These are phyloP conservation scores for Actinostola sp. DNA, from an alignment of 92 coral and sea anemone genomes.

Conservation along the genomic window DNA sequence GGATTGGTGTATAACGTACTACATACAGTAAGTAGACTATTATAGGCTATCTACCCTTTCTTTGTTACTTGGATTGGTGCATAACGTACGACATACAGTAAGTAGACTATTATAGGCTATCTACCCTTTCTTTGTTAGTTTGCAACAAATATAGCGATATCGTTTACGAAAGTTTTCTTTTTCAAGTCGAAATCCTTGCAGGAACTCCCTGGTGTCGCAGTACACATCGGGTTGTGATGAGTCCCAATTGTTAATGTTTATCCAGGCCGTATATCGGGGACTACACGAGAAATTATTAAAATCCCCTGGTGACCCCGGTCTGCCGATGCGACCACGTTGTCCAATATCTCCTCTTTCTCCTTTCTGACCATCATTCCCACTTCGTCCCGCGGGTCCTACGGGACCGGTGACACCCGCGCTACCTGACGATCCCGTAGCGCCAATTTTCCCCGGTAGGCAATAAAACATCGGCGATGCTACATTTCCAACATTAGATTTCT, in stretches of 20 bases:
- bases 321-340: conserved; percentile 76
- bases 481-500: conserved; percentile 47
- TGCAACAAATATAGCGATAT: conserved; percentile 74
- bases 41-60: too few relatives aligned
- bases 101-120: neutral
- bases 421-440: conserved; percentile 77
- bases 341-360: conserved; percentile 68
- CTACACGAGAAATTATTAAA: conserved; percentile 65
- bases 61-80: neutral
- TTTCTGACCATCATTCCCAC: conserved; percentile 67
- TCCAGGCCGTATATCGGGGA: conserved; percentile 80
- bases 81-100: neutral
- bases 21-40: too few relatives aligned
- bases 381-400: conserved; percentile 62
- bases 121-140: conserved; percentile 34
- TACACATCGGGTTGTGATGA: conserved; percentile 63
- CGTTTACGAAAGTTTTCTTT: conserved; percentile 51
- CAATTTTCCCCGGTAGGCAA: conserved; percentile 82
- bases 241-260: conserved; percentile 66
- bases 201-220: conserved; percentile 74
- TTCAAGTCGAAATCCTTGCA: conserved; percentile 75
- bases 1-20: too few relatives aligned
- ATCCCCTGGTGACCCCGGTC: conserved; percentile 80
- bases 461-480: conserved; percentile 54
- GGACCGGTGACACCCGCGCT: conserved; percentile 64